Evolutionary conservation across 2,113 vertebrate genomes (phyloP), one percentile per base, ranked within the genome.

Genomic region (Sturnus vulgaris): DNA sequence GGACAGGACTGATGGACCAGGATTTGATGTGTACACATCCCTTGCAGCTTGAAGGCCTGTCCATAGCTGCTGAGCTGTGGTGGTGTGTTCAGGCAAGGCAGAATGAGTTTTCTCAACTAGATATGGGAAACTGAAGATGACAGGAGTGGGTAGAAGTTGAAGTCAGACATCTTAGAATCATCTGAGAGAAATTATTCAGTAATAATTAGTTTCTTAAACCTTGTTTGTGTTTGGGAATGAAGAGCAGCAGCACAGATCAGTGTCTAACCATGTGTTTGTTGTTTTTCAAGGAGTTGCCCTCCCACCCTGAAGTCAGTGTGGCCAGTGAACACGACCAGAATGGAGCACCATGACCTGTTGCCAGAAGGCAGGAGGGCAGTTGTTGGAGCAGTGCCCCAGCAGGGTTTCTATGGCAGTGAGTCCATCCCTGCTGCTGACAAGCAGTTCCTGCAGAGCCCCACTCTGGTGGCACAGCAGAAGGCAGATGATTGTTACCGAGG

Each of bases 231-330:
- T 46, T 91, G 49, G 40, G 12, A 11, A 10, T 78, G 39, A 39
- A 40, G 88, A 91, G 72, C 77, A 72, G 80, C 77, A 83, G 82
- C 63, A 80, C 70, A 40, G 76, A 31, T 64, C 7, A 37, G 70
- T 91, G 12, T 88, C 81, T 97, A 97, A 97, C 89, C 12, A 2
- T 39, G 37, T 56, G 15, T 90, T 73, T 97, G 82, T 96, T 97
- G 91, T 76, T 90, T 97, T 95, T 72, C 94, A 96, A 99, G 98
- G 97, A 97, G 85, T 49, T 97, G 98, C 71, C 94, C 98, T 93
- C 96, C 98, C 91, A 97, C 76, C 90, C 90, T 98, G 94, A 99
- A 98, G 92, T 96, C 98, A 8, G 84, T 97, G 42, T 99, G 99
- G 99, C 98, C 98, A 61, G 79, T 97, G 82, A 98, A 98, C 20